Evolutionary conservation across 92 coral and sea anemone genomes (phyloP).

Genomic region (Heliopora coerulea): DNA sequence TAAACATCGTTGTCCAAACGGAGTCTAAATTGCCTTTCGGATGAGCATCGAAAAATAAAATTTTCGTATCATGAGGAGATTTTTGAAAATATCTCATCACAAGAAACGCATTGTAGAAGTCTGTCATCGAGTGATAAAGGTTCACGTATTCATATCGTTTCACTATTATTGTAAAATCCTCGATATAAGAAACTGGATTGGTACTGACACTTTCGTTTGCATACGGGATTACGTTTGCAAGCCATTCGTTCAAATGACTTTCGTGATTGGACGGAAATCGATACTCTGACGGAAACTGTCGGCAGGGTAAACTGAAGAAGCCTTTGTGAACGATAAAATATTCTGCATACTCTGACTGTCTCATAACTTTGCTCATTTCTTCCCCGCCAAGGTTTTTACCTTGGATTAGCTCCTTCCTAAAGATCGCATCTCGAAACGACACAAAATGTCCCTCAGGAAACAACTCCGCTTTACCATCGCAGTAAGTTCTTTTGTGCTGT

Average conservation of each 20-base stretch:
- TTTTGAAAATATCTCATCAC: not conserved
- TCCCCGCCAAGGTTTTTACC: not conserved
- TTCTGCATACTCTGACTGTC: not conserved
- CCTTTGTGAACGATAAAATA: not conserved
- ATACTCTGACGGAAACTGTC: not conserved
- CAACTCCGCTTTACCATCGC: not conserved
- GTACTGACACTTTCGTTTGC: not conserved
- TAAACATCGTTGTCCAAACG: not conserved
- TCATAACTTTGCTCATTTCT: not conserved
- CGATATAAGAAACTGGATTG: not conserved
- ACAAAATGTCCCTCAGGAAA: conserved; percentile 7
- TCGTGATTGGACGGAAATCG: not conserved
- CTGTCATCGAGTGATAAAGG: not conserved
- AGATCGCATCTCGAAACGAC: not conserved
- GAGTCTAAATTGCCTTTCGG: not conserved
- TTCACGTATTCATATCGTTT: conserved; percentile 7
- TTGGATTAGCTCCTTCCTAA: not conserved
- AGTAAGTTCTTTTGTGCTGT: not conserved
- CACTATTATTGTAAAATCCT: not conserved
- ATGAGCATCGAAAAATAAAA: conserved; percentile 4
- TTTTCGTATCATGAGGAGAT: not conserved
- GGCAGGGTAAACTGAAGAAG: not conserved
- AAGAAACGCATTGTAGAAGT: conserved; percentile 12
- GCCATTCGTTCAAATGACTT: not conserved
- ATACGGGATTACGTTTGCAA: not conserved